Conservation (phyloP, 2,888 invertebrate species). For the Candidula unifasciata region DNA sequence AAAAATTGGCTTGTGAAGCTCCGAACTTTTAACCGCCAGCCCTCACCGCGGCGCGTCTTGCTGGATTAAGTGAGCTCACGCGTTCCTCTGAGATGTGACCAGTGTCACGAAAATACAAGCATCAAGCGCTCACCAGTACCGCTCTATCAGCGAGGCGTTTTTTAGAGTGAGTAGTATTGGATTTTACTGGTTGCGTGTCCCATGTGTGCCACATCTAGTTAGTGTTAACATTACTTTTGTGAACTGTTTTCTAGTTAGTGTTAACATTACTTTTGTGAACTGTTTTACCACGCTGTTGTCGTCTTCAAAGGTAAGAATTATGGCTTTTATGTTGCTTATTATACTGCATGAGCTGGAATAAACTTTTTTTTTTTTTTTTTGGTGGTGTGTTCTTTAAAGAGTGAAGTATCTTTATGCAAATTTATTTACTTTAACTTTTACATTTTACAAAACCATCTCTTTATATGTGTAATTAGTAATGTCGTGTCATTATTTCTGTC, state of each 20-base stretch:
- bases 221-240: conserved; percentile 2
- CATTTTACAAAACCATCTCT: too few species aligned
- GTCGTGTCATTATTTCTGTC: too few species aligned
- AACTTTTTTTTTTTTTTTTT: too few species aligned
- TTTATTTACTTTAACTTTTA: too few species aligned
- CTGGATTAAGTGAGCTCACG: conserved; percentile 23
- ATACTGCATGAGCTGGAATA: too few species aligned
- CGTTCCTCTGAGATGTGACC: conserved; percentile 30
- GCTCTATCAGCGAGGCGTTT: conserved; percentile 6
- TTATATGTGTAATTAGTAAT: too few species aligned
- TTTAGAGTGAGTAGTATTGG: neutral
- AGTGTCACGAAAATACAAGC: conserved; percentile 9
- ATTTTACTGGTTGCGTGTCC: neutral
- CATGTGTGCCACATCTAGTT: neutral
- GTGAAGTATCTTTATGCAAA: too few species aligned
- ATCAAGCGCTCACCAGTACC: neutral
- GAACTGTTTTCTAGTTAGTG: too few species aligned
- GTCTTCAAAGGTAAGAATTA: too few species aligned
- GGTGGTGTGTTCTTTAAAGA: too few species aligned
- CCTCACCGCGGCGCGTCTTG: neutral
- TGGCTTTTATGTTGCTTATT: too few species aligned
- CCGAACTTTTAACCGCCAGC: conserved; percentile 13
- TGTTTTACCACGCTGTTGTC: neutral
- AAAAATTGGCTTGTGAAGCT: conserved; percentile 12
- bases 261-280: conserved; percentile 2